Conservation (phyloP, 2,797 vertebrate species). For the Nannoperca australis region DNA sequence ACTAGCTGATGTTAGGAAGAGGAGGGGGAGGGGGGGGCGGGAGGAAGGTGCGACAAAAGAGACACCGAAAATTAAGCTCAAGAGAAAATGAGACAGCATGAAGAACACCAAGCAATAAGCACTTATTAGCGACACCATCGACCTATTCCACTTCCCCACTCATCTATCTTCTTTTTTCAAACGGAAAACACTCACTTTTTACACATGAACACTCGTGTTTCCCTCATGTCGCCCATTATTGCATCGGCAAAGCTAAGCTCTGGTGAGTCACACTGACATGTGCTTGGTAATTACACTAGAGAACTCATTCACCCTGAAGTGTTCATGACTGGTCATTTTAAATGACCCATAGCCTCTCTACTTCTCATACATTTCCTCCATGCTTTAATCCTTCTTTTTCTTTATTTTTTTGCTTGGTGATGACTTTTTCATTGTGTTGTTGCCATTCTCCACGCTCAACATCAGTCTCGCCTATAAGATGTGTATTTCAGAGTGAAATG, state of each 20-base stretch:
- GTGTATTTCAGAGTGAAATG: not conserved
- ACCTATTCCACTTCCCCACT: conserved; percentile 10
- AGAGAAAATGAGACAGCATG: conserved; percentile 17
- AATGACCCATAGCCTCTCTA: conserved; percentile 45
- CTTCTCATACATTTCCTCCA: conserved; percentile 19
- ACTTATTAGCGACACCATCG: conserved; percentile 22
- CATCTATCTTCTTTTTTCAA: conserved; percentile 1
- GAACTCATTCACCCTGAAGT: conserved; percentile 53
- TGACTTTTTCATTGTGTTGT: conserved; percentile 13
- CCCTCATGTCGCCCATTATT: conserved; percentile 41
- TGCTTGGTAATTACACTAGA: conserved; percentile 46
- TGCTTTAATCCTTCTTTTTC: conserved; percentile 49
- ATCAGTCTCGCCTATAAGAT: not conserved
- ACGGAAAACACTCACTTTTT: conserved; percentile 34
- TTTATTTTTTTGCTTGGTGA: conserved; percentile 1
- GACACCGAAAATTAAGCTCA: conserved; percentile 16
- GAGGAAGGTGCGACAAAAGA: not conserved
- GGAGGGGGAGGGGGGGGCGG: not conserved
- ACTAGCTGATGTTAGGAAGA: conserved; percentile 7
- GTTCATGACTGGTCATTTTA: conserved; percentile 74
- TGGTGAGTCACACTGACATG: conserved; percentile 52
- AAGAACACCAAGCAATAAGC: conserved; percentile 17
- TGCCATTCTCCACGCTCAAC: conserved; percentile 8
- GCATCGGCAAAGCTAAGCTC: conserved; percentile 39
- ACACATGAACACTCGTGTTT: conserved; percentile 55